These are phyloP conservation scores for Craniophora ligustri DNA, from an alignment of 2,888 invertebrate genomes.

Conservation along the genomic window DNA sequence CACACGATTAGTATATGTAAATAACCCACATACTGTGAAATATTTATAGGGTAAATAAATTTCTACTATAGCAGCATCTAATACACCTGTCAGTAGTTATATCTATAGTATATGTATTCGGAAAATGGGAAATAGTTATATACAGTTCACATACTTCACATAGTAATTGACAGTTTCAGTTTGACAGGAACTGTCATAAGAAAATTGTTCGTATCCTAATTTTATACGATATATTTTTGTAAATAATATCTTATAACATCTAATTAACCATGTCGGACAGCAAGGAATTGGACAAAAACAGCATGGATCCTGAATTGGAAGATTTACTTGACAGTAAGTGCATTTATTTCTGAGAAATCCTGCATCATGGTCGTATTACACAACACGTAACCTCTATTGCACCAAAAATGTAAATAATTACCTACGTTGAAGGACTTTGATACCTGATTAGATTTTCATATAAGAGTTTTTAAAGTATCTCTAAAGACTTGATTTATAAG, in stretches of 20 bases:
- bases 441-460: background rate
- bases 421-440: conserved; percentile 31
- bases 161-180: background rate
- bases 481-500: no score
- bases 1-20: no score
- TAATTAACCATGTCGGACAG: conserved; percentile 77
- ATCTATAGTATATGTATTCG: no score
- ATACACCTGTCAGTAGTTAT: no score
- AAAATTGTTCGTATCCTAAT: conserved; percentile 37
- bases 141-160: no score
- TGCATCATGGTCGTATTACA: conserved; percentile 62
- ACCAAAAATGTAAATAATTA: conserved; percentile 42
- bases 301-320: conserved; percentile 91
- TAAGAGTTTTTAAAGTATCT: no score
- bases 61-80: no score
- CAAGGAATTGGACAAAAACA: conserved; percentile 74
- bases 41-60: no score
- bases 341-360: conserved; percentile 35
- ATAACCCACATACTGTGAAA: no score
- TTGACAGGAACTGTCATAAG: conserved; percentile 36
- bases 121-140: no score
- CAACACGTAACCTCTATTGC: conserved; percentile 68
- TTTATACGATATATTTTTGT: conserved; percentile 43
- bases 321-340: conserved; percentile 93
- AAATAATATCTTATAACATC: conserved; percentile 28